phyloP scores from a whole-genome alignment of 2,888 invertebrate species.

The Lycia hirtaria region DNA sequence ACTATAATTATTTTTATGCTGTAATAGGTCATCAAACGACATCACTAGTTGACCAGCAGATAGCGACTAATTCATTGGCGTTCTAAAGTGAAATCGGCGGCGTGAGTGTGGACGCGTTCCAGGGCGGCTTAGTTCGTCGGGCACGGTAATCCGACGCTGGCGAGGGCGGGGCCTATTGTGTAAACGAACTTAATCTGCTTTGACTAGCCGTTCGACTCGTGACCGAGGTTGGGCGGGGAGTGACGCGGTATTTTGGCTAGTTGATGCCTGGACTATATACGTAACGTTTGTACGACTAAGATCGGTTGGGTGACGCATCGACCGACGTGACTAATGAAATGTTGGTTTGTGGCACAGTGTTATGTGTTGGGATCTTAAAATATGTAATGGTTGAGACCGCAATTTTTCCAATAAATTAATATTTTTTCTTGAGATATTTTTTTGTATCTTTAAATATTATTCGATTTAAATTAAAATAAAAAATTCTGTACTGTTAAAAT shows the following conservation, averaged over 20 bases:
- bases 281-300: no score
- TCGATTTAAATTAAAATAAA: no score
- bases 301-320: no score
- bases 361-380: no score
- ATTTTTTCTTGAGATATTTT: no score
- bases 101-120: conserved; percentile 39
- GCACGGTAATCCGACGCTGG: conserved; percentile 54
- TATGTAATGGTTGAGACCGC: no score
- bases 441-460: no score
- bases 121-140: conserved; percentile 45
- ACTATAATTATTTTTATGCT: background rate
- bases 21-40: background rate
- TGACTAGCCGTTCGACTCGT: conserved; percentile 59
- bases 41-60: background rate
- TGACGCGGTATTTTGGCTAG: conserved; percentile 51
- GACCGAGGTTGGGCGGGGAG: conserved; percentile 56
- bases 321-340: no score
- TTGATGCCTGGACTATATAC: no score
- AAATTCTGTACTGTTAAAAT: no score
- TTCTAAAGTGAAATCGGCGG: conserved; percentile 30
- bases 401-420: no score
- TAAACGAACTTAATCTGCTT: conserved; percentile 81
- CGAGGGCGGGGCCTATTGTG: conserved; percentile 57
- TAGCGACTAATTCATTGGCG: background rate
- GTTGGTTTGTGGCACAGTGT: no score